A percentile compares a stretch with the other conserved stretches of the same genome.
These are phyloP conservation scores for Porites divaricata DNA, from an alignment of 92 coral and sea anemone genomes.

Conservation along the genomic window DNA sequence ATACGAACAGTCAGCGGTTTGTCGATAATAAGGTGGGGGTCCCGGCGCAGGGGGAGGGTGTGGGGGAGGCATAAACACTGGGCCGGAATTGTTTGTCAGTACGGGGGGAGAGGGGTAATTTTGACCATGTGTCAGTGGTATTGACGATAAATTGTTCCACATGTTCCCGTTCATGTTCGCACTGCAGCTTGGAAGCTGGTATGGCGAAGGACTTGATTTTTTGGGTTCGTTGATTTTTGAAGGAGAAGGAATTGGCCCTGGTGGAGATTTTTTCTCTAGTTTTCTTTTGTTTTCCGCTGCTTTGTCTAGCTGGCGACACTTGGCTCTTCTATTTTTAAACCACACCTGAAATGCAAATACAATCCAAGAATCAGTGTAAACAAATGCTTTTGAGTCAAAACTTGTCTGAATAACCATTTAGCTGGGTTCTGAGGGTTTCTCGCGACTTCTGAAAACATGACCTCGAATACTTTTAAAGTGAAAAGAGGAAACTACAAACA, in stretches of 20 bases:
- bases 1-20: slow-evolving; percentile 85
- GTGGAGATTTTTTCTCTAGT: slow-evolving; percentile 79
- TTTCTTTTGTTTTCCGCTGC: slow-evolving; percentile 82
- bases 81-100: slow-evolving; percentile 89
- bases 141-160: slow-evolving; percentile 63
- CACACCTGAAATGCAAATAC: slow-evolving; percentile 79
- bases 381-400: background rate
- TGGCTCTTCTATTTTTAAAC: slow-evolving; percentile 98
- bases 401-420: background rate
- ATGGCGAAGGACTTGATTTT: slow-evolving; percentile 80
- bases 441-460: too few species aligned
- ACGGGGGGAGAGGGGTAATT: slow-evolving; percentile 73
- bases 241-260: slow-evolving; percentile 57
- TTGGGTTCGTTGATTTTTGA: slow-evolving; percentile 51
- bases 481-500: too few species aligned
- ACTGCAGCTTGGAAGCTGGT: slow-evolving; percentile 81
- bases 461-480: too few species aligned
- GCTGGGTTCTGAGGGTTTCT: too few species aligned
- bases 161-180: slow-evolving; percentile 54
- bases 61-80: slow-evolving; percentile 91
- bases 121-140: slow-evolving; percentile 67
- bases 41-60: slow-evolving; percentile 73
- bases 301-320: slow-evolving; percentile 93
- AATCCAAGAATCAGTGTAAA: background rate
- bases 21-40: slow-evolving; percentile 73